Conservation (phyloP, 2,113 vertebrate genomes). For the Onychostruthus taczanowskii region DNA sequence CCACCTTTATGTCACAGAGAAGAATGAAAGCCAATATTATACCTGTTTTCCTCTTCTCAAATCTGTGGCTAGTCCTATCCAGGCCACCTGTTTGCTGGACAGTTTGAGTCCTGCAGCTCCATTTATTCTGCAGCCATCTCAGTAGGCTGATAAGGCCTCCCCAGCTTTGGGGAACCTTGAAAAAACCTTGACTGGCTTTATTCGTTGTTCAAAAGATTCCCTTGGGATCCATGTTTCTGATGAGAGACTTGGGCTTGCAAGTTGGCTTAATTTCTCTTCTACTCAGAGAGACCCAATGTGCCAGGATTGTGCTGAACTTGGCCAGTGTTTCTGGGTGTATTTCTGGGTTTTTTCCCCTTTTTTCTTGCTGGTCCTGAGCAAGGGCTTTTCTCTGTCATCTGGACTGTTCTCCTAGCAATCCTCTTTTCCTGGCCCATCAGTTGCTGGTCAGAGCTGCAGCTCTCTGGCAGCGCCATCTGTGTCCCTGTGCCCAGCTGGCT, state of each 20-base stretch:
- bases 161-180: too few relatives aligned
- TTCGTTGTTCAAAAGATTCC: neutral
- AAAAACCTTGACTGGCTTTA: neutral
- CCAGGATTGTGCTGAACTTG: neutral
- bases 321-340: neutral
- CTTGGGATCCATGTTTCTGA: neutral
- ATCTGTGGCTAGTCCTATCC: neutral
- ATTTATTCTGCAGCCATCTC: neutral
- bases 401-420: neutral
- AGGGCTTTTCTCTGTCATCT: neutral
- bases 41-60: neutral
- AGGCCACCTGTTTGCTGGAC: neutral
- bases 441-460: rapidly evolving
- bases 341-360: rapidly evolving
- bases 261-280: neutral
- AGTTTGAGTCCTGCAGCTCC: neutral
- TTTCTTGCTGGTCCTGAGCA: neutral
- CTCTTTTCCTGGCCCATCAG: neutral
- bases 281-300: neutral
- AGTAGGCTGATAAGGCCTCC: neutral
- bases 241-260: neutral
- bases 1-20: neutral
- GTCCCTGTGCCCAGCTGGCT: neutral
- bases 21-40: neutral
- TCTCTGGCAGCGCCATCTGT: conserved; percentile 2